phyloP scores from a whole-genome alignment of 2,888 invertebrate genomes.

The Microctonus brassicae region DNA sequence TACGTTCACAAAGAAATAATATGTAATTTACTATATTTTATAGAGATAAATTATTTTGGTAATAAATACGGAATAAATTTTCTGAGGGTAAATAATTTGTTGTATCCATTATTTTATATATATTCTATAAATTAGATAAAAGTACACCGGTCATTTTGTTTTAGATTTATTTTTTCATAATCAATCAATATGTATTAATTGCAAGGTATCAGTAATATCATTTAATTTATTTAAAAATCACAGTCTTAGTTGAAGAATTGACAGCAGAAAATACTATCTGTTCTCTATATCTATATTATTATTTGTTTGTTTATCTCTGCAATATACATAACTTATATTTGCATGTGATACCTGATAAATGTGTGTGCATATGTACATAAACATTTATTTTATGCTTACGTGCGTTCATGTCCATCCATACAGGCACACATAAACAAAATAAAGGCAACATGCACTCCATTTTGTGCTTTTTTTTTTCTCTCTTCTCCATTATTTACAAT shows the following conservation, averaged over 20 bases:
- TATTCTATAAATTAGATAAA: background rate
- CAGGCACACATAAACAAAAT: slow-evolving; percentile 41
- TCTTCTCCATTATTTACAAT: slow-evolving; percentile 31
- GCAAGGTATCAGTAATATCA: slow-evolving; percentile 63
- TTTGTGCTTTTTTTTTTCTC: slow-evolving; percentile 23
- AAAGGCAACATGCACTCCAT: slow-evolving; percentile 23
- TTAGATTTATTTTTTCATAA: slow-evolving; percentile 61
- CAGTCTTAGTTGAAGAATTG: slow-evolving; percentile 70
- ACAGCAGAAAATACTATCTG: slow-evolving; percentile 70
- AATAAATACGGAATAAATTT: background rate
- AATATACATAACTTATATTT: slow-evolving; percentile 54
- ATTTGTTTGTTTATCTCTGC: slow-evolving; percentile 45
- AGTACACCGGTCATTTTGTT: slow-evolving; percentile 18
- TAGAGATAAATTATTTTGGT: background rate
- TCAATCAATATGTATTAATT: slow-evolving; percentile 64
- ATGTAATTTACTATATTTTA: background rate
- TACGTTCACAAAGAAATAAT: no score
- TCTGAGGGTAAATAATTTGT: background rate
- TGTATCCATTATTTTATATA: background rate
- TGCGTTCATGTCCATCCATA: no score
- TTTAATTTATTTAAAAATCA: slow-evolving; percentile 69
- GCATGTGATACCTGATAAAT: slow-evolving; percentile 50
- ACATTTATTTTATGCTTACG: slow-evolving; percentile 42
- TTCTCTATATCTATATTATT: slow-evolving; percentile 58
- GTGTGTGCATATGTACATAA: slow-evolving; percentile 44